phyloP scores from a whole-genome alignment of 2,888 invertebrate genomes.

The Ceratothoa steindachneri region DNA sequence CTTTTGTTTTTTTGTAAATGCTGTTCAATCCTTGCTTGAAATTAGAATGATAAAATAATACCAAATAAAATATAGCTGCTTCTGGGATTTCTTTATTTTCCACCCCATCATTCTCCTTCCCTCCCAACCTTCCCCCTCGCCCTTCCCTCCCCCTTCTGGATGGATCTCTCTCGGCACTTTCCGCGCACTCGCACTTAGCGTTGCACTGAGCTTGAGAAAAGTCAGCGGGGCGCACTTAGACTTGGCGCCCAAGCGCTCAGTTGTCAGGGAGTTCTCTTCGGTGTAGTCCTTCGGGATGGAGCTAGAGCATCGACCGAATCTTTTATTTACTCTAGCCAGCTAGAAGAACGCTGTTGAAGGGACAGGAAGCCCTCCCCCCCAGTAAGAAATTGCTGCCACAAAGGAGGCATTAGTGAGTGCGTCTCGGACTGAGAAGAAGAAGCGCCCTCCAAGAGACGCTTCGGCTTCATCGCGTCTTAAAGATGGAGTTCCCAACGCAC shows the following conservation, averaged over 20 bases:
- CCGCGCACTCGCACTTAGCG: conserved; percentile 8
- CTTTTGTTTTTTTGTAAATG: no score
- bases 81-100: not conserved
- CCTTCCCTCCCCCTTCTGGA: conserved; percentile 6
- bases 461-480: not conserved
- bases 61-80: no score
- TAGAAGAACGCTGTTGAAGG: no score
- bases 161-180: conserved; percentile 3
- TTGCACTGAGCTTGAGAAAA: conserved; percentile 9
- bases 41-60: no score
- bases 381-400: no score
- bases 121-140: conserved; percentile 14
- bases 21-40: no score
- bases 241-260: not conserved
- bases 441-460: not conserved
- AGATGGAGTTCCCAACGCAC: conserved; percentile 8
- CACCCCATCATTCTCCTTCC: conserved; percentile 8
- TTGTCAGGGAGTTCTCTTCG: not conserved
- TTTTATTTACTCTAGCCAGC: no score
- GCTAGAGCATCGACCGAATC: no score
- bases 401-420: no score
- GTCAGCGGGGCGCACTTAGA: not conserved
- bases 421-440: not conserved
- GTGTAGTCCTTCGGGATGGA: not conserved
- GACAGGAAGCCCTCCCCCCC: no score